Percentiles rank a stretch among this genome's conserved stretches.
Conservation (phyloP, 2,888 invertebrate genomes). For the Trissonchulus latispiculum region DNA sequence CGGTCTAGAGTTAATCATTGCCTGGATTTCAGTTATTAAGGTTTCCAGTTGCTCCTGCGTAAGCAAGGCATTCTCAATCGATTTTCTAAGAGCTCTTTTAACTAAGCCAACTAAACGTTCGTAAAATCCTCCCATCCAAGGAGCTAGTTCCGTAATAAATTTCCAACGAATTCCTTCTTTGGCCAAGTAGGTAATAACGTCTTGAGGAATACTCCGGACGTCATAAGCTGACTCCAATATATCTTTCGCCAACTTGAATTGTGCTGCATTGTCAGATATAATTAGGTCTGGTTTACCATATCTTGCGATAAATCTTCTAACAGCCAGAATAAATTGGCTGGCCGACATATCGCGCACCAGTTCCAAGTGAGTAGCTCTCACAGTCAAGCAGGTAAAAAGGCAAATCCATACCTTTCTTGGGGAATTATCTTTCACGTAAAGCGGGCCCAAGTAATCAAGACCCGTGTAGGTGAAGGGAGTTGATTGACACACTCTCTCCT, state of each 20-base stretch:
- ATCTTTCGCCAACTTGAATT: neutral
- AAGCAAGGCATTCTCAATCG: constrained; percentile 8
- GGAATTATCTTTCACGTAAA: neutral
- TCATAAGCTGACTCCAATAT: neutral
- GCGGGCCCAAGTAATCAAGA: constrained; percentile 5
- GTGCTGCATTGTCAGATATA: constrained; percentile 1
- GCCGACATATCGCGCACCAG: neutral
- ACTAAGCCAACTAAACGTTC: constrained; percentile 8
- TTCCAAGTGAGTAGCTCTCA: constrained; percentile 7
- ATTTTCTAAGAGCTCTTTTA: constrained; percentile 16
- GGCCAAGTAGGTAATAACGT: constrained; percentile 9
- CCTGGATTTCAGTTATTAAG: constrained; percentile 19
- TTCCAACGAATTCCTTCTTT: constrained; percentile 10
- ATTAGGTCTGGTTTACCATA: neutral
- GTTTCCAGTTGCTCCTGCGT: constrained; percentile 16
- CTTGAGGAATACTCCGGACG: neutral
- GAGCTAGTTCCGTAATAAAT: constrained; percentile 21
- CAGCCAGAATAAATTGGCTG: neutral
- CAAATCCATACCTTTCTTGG: constrained; percentile 12
- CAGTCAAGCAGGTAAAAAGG: neutral
- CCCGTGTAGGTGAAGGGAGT: constrained; percentile 6
- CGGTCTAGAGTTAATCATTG: constrained; percentile 17
- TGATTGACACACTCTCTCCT: constrained; percentile 13
- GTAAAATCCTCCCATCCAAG: constrained; percentile 21
- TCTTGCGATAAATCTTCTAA: neutral